Evolutionary conservation across 2,113 vertebrate species (phyloP), one percentile per base, ranked within the genome.

Genomic region (Ancistrus triradiatus): DNA sequence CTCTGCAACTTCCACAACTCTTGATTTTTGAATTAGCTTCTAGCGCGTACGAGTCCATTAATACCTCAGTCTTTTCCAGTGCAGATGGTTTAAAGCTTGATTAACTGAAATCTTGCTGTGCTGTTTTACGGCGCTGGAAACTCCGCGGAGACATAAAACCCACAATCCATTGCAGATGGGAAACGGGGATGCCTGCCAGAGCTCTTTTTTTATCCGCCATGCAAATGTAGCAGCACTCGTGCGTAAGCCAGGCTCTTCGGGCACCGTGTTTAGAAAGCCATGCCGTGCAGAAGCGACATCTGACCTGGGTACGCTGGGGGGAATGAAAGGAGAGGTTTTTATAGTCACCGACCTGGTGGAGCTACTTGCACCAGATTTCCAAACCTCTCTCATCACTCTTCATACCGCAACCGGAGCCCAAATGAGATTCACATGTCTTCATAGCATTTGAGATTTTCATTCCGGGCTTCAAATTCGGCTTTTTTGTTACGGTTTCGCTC

Each of bases 161-260:
- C 83, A 76, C 84, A 87, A 86, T 88, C 80, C 80, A 85, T 85
- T 84, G 79, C 88, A 88, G 85, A 86, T 88, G 88, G 81, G 78
- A 79, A 80, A 74, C 51, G 14, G 75, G 86, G 85, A 83, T 69
- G 50, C 37, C 66, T 84, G 85, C 87, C 88, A 79, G 67, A 47
- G 58, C 64, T 69, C 59, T 28, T 52, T 49, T 38, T 25, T 40
- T 27, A 24, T 21, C 31, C 17, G 63, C 70, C 80, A 82, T 75
- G 77, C 77, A 81, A 85, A 86, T 78, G 66, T 37, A 69, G 76
- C 11, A 51, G 18, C 17, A n/a, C 38, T 62, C 17, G 24, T 43
- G 33, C 48, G n/a, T 43, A 43, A 21, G 22, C 65, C 38, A 17
- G 72, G 72, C 70, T 81, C 73, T 14, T n/a, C n/a, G 11, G 13